phyloP scores from a whole-genome alignment of 2,113 vertebrate genomes.

The Calypte anna region DNA sequence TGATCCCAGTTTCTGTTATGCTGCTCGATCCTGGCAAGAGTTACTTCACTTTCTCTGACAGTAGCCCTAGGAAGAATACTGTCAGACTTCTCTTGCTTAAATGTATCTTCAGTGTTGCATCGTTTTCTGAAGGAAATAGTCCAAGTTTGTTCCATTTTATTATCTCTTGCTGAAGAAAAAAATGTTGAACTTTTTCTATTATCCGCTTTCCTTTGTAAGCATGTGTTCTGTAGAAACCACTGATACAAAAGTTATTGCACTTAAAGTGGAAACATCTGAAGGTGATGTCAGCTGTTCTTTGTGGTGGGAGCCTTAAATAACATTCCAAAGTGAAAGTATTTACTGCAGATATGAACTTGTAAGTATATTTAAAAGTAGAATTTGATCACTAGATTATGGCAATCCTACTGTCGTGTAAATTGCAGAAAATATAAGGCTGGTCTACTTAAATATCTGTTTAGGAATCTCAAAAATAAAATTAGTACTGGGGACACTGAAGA shows the following conservation, averaged over 20 bases:
- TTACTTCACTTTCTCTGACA: not conserved
- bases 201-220: not conserved
- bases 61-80: not conserved
- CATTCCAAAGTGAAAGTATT: not conserved
- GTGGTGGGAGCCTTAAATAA: not conserved
- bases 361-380: not conserved
- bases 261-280: not conserved
- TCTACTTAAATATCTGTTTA: not conserved
- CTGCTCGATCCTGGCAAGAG: not conserved
- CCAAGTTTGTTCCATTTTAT: not conserved
- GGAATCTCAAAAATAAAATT: not conserved
- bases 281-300: not conserved
- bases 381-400: not conserved
- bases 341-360: not conserved
- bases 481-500: not conserved
- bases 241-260: not conserved
- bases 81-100: not conserved
- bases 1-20: not conserved
- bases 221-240: not conserved
- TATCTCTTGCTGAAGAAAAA: not conserved
- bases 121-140: not conserved
- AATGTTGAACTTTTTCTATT: not conserved
- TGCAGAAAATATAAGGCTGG: not conserved
- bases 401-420: not conserved
- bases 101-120: not conserved